These are phyloP conservation scores for Drosophila imparisetae DNA, from an alignment of 2,888 invertebrate genomes.

Conservation along the genomic window DNA sequence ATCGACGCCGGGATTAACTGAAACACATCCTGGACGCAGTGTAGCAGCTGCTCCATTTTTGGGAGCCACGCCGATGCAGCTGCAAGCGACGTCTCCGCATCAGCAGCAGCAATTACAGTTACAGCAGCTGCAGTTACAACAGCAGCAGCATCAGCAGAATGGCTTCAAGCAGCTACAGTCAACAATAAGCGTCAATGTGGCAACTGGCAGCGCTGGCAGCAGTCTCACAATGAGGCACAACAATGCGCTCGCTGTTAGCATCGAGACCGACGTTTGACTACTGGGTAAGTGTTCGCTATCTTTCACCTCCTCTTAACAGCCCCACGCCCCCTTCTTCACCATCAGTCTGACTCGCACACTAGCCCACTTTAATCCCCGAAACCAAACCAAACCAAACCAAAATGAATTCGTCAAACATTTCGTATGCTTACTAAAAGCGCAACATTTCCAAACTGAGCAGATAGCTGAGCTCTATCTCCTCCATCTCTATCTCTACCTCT, in stretches of 20 bases:
- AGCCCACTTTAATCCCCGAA: slow-evolving; percentile 14
- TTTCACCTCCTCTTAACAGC: slow-evolving; percentile 13
- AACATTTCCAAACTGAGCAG: slow-evolving; percentile 5
- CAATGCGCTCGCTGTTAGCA: slow-evolving; percentile 93
- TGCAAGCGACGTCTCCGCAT: slow-evolving; percentile 52
- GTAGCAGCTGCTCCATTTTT: slow-evolving; percentile 84
- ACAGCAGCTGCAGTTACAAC: slow-evolving; percentile 67
- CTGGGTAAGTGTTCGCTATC: slow-evolving; percentile 87
- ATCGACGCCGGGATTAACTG: slow-evolving; percentile 85
- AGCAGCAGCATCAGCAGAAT: slow-evolving; percentile 75
- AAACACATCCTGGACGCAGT: slow-evolving; percentile 84
- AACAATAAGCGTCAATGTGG: slow-evolving; percentile 73
- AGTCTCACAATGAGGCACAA: slow-evolving; percentile 92
- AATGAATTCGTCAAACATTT: slow-evolving; percentile 14
- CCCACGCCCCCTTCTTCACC: slow-evolving; percentile 10
- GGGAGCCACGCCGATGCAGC: slow-evolving; percentile 79
- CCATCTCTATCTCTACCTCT: not conserved
- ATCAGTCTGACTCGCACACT: slow-evolving; percentile 12
- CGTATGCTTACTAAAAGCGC: slow-evolving; percentile 8
- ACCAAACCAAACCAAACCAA: not conserved
- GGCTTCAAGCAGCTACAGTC: slow-evolving; percentile 78
- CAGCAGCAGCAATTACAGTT: slow-evolving; percentile 62
- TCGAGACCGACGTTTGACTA: slow-evolving; percentile 98
- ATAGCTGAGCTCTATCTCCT: slow-evolving; percentile 7
- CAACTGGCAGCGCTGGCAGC: slow-evolving; percentile 83